A percentile compares a stretch with the other conserved stretches of the same genome.
Evolutionary conservation across 1,140 invertebrate species (phyloP).

Genomic region (Drosophila pachea): DNA sequence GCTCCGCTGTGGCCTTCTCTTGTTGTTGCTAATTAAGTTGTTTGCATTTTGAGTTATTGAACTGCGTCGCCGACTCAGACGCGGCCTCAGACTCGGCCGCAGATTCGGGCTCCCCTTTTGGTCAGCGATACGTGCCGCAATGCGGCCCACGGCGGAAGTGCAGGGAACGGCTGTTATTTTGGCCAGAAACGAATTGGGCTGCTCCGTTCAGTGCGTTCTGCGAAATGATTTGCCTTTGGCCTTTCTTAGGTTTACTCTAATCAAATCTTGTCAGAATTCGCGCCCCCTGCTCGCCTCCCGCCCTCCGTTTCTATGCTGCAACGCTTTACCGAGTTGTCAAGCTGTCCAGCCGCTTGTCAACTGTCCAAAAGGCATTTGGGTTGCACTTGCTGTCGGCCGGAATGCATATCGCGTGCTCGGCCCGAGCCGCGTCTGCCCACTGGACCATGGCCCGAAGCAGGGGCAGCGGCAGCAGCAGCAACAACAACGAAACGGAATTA

Average conservation of each 20-base stretch:
- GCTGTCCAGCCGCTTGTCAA: background rate
- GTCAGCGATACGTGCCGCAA: slow-evolving; percentile 56
- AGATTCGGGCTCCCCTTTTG: slow-evolving; percentile 34
- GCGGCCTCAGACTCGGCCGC: slow-evolving; percentile 10
- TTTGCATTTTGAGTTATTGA: slow-evolving; percentile 74
- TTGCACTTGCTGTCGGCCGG: slow-evolving; percentile 55
- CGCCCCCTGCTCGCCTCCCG: background rate
- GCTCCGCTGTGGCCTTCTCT: slow-evolving; percentile 4
- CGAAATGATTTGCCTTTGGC: slow-evolving; percentile 2
- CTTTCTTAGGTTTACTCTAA: no score
- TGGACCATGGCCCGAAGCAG: slow-evolving; percentile 50
- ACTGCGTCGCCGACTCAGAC: slow-evolving; percentile 46
- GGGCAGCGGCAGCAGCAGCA: slow-evolving; percentile 40
- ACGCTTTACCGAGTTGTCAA: slow-evolving; percentile 68
- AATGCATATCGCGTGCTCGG: slow-evolving; percentile 67
- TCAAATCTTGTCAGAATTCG: background rate
- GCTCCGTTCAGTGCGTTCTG: no score
- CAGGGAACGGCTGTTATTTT: background rate
- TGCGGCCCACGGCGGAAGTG: slow-evolving; percentile 34
- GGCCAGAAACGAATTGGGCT: background rate
- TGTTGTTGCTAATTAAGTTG: slow-evolving; percentile 70
- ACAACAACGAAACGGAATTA: slow-evolving; percentile 56
- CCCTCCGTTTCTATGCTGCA: slow-evolving; percentile 17
- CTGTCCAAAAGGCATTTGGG: slow-evolving; percentile 41
- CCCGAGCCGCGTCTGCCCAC: slow-evolving; percentile 45